phyloP scores from a whole-genome alignment of 2,113 vertebrate species.

The Macquaria ambigua region DNA sequence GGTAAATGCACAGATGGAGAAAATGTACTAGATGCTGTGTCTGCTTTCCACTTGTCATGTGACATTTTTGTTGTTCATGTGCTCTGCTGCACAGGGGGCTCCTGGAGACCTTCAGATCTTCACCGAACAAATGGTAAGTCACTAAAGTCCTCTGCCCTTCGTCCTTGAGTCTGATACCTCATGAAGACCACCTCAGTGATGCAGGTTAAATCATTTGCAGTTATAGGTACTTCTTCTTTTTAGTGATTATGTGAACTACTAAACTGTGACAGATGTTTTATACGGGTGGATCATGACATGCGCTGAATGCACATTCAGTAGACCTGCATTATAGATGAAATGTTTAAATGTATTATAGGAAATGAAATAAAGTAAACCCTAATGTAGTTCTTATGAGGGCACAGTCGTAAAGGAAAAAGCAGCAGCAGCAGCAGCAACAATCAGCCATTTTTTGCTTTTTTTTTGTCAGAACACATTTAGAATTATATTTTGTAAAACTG shows the following conservation, averaged over 20 bases:
- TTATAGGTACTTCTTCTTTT: no score
- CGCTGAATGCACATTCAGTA: no score
- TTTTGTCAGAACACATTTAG: background rate
- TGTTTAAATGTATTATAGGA: background rate
- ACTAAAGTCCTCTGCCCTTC: background rate
- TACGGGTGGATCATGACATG: no score
- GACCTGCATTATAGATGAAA: background rate
- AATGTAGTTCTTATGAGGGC: background rate
- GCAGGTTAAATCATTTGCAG: background rate
- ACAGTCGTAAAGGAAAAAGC: background rate
- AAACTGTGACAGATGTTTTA: no score
- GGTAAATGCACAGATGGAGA: conserved; percentile 74
- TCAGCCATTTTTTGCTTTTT: background rate
- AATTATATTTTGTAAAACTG: background rate
- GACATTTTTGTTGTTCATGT: background rate
- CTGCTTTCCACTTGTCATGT: background rate
- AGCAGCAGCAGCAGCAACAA: background rate
- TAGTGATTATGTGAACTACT: no score
- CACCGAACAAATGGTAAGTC: conserved; percentile 96
- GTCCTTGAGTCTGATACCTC: background rate
- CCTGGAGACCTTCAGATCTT: conserved; percentile 95
- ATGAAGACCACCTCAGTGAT: no score
- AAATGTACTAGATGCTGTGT: no score
- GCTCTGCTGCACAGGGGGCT: conserved; percentile 86
- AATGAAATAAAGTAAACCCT: background rate